phyloP scores from a whole-genome alignment of 1,140 invertebrate genomes.

The Paraescarpia echinospica region DNA sequence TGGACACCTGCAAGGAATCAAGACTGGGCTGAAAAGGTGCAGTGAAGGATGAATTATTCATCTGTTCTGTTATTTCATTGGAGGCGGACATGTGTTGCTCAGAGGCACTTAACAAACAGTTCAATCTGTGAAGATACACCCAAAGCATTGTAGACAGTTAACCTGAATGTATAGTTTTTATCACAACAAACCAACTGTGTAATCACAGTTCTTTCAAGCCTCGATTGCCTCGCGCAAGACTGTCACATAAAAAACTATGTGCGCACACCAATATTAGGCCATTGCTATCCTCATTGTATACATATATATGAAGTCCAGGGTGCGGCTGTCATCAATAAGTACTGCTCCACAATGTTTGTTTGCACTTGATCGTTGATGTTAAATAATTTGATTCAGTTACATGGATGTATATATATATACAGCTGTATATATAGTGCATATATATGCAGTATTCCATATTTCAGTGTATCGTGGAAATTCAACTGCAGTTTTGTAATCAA shows the following conservation, averaged over 20 bases:
- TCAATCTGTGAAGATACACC: neutral
- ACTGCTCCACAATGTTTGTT: too few relatives aligned
- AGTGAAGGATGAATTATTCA: neutral
- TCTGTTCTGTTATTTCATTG: neutral
- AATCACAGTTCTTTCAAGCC: neutral
- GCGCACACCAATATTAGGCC: too few relatives aligned
- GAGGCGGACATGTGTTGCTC: neutral
- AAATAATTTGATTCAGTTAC: too few relatives aligned
- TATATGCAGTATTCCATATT: too few relatives aligned
- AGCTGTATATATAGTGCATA: too few relatives aligned
- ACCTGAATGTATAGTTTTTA: neutral
- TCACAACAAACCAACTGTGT: neutral
- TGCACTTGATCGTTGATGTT: too few relatives aligned
- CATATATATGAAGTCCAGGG: too few relatives aligned
- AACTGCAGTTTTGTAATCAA: too few relatives aligned
- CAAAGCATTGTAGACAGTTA: neutral
- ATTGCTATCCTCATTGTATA: too few relatives aligned
- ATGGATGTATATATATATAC: too few relatives aligned
- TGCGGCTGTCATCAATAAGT: too few relatives aligned
- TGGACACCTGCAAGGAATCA: neutral
- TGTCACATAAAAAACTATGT: neutral
- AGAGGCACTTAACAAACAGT: neutral
- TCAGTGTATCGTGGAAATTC: too few relatives aligned
- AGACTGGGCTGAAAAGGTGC: neutral
- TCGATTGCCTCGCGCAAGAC: neutral